These are phyloP conservation scores for Haliclona indistincta DNA, from an alignment of 37 sponge, comb jelly and placozoan species.

Conservation along the genomic window DNA sequence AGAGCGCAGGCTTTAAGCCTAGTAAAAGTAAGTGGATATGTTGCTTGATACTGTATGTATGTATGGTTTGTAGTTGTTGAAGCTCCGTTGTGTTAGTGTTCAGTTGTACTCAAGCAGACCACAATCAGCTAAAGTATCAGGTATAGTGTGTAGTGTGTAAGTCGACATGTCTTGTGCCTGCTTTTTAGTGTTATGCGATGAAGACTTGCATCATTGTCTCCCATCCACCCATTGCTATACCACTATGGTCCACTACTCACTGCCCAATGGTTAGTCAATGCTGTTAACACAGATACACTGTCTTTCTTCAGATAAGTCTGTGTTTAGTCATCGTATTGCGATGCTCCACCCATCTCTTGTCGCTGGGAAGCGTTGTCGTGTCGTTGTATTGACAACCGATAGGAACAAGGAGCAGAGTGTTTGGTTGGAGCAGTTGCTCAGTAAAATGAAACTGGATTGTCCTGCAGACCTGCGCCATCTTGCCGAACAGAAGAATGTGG, in stretches of 20 bases:
- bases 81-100: background rate
- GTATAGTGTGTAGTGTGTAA: background rate
- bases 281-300: too few species aligned
- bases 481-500: constrained; percentile 3
- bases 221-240: too few species aligned
- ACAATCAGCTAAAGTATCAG: background rate
- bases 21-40: background rate
- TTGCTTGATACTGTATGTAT: background rate
- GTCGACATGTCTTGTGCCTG: background rate
- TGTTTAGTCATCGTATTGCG: constrained; percentile 36
- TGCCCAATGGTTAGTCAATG: background rate
- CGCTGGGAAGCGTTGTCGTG: too few species aligned
- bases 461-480: too few species aligned
- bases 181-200: background rate
- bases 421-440: too few species aligned
- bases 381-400: too few species aligned
- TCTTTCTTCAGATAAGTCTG: constrained; percentile 25
- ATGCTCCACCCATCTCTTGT: constrained; percentile 26
- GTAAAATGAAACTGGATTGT: too few species aligned
- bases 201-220: background rate
- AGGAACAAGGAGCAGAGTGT: too few species aligned
- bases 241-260: too few species aligned
- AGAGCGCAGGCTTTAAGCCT: background rate
- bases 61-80: background rate
- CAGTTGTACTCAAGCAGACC: background rate